Evolutionary conservation across 2,113 vertebrate genomes (phyloP).

Genomic region (Oncorhynchus kisutch): DNA sequence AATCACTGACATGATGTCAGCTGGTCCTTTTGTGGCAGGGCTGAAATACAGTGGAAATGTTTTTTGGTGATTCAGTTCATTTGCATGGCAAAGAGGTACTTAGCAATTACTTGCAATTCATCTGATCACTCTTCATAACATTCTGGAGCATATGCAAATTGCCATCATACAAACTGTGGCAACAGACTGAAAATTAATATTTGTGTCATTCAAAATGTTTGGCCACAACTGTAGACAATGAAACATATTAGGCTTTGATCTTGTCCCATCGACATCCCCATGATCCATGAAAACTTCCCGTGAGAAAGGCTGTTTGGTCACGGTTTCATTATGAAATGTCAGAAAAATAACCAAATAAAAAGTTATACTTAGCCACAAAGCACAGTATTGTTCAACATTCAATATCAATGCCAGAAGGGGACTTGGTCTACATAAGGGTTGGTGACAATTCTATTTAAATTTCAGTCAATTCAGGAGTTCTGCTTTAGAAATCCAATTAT

Average conservation of each 20-base stretch:
- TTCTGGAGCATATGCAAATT: too few species aligned
- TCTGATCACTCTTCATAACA: too few species aligned
- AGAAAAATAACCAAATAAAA: neutral
- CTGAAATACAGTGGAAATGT: too few species aligned
- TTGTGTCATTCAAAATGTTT: too few species aligned
- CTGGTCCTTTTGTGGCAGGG: too few species aligned
- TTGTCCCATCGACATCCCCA: neutral
- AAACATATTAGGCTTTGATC: neutral
- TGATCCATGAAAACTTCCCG: neutral
- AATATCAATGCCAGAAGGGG: neutral
- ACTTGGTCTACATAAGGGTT: neutral
- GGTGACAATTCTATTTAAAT: neutral
- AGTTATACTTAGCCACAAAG: neutral
- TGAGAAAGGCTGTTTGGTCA: neutral
- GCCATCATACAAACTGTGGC: too few species aligned
- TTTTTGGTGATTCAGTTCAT: too few species aligned
- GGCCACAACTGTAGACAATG: neutral
- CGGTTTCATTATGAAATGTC: neutral
- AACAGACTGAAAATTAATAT: too few species aligned
- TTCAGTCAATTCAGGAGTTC: neutral
- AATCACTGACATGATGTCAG: too few species aligned
- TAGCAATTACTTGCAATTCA: too few species aligned
- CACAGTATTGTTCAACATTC: constrained; percentile 1
- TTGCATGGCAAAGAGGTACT: too few species aligned
- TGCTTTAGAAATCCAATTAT: neutral